Percentiles rank a stretch among this genome's conserved stretches.
Conservation (phyloP, 1,140 invertebrate genomes). For the Drosophila pruinosa region DNA sequence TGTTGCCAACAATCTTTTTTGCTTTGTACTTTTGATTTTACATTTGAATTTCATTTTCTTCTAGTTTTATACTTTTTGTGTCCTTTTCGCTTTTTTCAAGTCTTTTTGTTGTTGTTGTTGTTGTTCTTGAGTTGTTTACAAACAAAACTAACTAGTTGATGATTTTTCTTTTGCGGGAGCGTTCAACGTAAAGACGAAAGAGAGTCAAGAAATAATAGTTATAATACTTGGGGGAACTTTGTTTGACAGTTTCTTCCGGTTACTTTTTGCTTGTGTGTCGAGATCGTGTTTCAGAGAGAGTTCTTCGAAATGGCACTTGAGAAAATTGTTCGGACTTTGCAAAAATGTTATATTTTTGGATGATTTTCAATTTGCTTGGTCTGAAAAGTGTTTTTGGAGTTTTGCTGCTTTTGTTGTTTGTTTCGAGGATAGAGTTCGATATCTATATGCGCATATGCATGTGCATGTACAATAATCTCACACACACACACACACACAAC, state of each 20-base stretch:
- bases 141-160: slow-evolving; percentile 56
- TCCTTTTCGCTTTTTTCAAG: slow-evolving; percentile 29
- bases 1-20: slow-evolving; percentile 80
- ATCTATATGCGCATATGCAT: slow-evolving; percentile 20
- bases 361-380: slow-evolving; percentile 23
- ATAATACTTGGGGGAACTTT: slow-evolving; percentile 61
- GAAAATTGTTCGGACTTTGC: slow-evolving; percentile 52
- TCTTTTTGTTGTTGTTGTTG: slow-evolving; percentile 20
- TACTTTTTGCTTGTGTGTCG: no score
- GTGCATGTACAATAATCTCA: slow-evolving; percentile 29
- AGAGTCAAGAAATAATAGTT: slow-evolving; percentile 54
- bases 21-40: slow-evolving; percentile 79
- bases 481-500: slow-evolving; percentile 31
- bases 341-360: slow-evolving; percentile 43
- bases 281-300: slow-evolving; percentile 57
- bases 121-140: slow-evolving; percentile 20
- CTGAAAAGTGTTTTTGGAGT: slow-evolving; percentile 47
- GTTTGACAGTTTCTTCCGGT: slow-evolving; percentile 65
- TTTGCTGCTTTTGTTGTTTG: slow-evolving; percentile 41
- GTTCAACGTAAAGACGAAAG: slow-evolving; percentile 58
- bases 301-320: slow-evolving; percentile 53
- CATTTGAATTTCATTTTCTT: slow-evolving; percentile 66
- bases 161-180: slow-evolving; percentile 40
- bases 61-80: slow-evolving; percentile 23
- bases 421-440: slow-evolving; percentile 44